phyloP scores from a whole-genome alignment of 2,888 invertebrate genomes.

The Stomorhina lunata region DNA sequence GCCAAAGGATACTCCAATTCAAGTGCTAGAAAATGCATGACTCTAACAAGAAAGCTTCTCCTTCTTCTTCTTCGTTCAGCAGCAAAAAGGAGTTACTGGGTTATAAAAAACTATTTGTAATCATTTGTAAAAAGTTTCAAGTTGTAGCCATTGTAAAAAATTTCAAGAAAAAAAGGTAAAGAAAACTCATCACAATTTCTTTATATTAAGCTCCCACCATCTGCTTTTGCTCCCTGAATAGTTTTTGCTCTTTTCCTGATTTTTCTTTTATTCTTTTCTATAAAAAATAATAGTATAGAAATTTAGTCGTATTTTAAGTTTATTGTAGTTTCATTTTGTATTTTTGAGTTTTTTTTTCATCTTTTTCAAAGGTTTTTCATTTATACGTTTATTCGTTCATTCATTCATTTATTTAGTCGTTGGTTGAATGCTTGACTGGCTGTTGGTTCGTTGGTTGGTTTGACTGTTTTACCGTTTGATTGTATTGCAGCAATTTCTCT shows the following conservation, averaged over 20 bases:
- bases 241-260: background rate
- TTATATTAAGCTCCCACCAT: background rate
- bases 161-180: background rate
- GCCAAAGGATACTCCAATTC: background rate
- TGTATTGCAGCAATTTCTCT: background rate
- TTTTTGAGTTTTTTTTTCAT: background rate
- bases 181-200: conserved; percentile 26
- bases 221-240: background rate
- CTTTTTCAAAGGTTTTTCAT: background rate
- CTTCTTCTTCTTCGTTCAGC: background rate
- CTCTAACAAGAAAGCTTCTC: too few relatives aligned
- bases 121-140: background rate
- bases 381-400: background rate
- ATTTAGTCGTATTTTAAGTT: conserved; percentile 36
- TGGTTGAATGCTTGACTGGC: conserved; percentile 36
- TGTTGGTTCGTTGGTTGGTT: background rate
- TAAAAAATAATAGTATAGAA: background rate
- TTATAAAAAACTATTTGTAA: background rate
- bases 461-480: background rate
- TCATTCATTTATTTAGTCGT: conserved; percentile 37
- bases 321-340: conserved; percentile 5
- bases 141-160: too few relatives aligned
- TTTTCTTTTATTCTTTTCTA: background rate
- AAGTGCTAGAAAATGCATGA: conserved; percentile 12
- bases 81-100: background rate